These are phyloP conservation scores for Pseudoips prasinana DNA, from an alignment of 2,888 invertebrate genomes.

Conservation along the genomic window DNA sequence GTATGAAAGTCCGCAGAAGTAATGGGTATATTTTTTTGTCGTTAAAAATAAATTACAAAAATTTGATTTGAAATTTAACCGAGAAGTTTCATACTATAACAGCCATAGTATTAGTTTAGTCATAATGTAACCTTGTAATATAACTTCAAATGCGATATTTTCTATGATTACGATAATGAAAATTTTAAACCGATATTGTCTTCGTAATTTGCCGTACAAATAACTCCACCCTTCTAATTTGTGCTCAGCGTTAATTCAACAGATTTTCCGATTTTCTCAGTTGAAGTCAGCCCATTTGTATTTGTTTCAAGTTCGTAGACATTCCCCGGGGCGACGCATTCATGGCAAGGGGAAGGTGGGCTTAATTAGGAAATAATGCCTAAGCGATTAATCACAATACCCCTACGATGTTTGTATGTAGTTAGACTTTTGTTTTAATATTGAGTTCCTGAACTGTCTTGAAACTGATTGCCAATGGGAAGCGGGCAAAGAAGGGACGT, in stretches of 20 bases:
- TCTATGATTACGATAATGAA: no score
- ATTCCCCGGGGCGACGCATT: constrained; percentile 59
- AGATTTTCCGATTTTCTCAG: constrained; percentile 65
- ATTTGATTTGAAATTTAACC: no score
- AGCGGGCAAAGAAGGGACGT: constrained; percentile 50
- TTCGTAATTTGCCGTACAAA: no score
- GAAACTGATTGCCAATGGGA: constrained; percentile 69
- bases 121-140: no score
- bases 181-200: no score
- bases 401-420: constrained; percentile 41
- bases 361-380: constrained; percentile 80
- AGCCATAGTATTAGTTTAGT: no score
- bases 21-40: no score
- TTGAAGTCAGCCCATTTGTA: constrained; percentile 51
- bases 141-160: no score
- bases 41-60: no score
- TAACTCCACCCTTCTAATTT: constrained; percentile 46
- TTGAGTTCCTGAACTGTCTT: constrained; percentile 44
- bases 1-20: no score
- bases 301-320: constrained; percentile 60
- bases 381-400: constrained; percentile 77
- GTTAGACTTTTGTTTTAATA: constrained; percentile 49
- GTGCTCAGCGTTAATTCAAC: constrained; percentile 60
- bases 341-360: constrained; percentile 65
- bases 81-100: no score